Base-by-base conservation (phyloP, 2,113 vertebrate species). In the Opisthocomus hoazin region DNA sequence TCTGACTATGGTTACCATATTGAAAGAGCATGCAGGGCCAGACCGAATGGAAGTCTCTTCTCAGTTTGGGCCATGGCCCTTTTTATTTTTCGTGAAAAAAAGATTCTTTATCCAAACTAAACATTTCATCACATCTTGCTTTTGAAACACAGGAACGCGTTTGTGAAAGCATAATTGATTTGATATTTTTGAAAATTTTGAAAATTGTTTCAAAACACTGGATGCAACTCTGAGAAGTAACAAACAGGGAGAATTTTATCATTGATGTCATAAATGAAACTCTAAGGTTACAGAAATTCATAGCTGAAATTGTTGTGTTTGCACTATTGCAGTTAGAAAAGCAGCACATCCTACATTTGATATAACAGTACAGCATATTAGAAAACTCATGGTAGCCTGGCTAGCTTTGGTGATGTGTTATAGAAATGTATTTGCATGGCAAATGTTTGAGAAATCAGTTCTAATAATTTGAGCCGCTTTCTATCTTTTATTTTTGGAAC, bases 11-110 rank as follows among this genome's bases (percentile, higher is more conserved):
- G 12, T 36, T 57, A 61, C 15, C 8, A 9, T 34, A 66, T 30
- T 60, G 34, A 89, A 57, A 39, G 10, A 23, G 1, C 10, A 36
- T 26, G 20, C 4, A 3, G 19, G 10, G 14, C 8, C 29, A 79
- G 51, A 36, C 21, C 57, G 60, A 92, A 85, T 29, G 20, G 18
- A 75, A 41, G 10, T 69, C 2, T 29, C 8, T 74, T 75, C 69
- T 63, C 27, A 32, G 1, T 36, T 4, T 58, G 32, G 23, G 14
- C 27, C 9, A 15, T 15, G 2, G 8, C 1, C 10, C 3, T 41
- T 66, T 83, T 64, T 50, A 30, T 24, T 83, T 77, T 79, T 76
- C 12, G 27, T 45, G 8, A 70, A 43, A 61, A 71, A n/a, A 45
- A 8, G 17, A 15, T 27, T 53, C 20, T 58, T 75, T 60, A 43